These are phyloP conservation scores for Excalfactoria chinensis DNA, from an alignment of 2,113 vertebrate species.

Conservation along the genomic window DNA sequence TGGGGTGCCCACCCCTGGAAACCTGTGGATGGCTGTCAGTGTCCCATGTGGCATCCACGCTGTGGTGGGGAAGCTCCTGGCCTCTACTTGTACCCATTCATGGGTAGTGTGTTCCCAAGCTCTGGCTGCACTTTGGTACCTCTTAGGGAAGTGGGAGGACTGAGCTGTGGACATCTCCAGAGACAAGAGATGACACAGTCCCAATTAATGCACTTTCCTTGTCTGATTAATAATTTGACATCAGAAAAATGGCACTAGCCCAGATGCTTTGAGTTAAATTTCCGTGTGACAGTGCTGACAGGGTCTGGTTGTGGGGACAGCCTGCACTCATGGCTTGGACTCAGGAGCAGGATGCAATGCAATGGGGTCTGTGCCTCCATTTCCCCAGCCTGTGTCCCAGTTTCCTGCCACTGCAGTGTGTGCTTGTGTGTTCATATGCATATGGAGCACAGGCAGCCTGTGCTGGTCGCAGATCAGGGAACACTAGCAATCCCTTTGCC, in stretches of 20 bases:
- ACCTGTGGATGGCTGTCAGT: background rate
- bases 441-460: background rate
- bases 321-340: background rate
- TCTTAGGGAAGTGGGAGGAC: fast-evolving
- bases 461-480: background rate
- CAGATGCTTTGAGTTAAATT: background rate
- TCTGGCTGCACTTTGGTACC: background rate
- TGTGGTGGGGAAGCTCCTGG: background rate
- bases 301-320: fast-evolving
- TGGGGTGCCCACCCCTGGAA: background rate
- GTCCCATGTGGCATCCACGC: fast-evolving
- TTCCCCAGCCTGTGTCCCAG: no score
- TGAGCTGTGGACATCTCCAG: background rate
- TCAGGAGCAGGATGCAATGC: no score
- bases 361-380: background rate
- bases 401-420: background rate
- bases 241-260: constrained; percentile 14
- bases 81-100: fast-evolving
- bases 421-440: background rate
- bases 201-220: constrained; percentile 37
- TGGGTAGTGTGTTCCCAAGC: fast-evolving
- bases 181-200: background rate
- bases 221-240: constrained; percentile 41
- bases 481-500: no score
- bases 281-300: background rate